Evolutionary conservation across 2,888 invertebrate species (phyloP).

Genomic region (Teinopalpus imperialis): DNA sequence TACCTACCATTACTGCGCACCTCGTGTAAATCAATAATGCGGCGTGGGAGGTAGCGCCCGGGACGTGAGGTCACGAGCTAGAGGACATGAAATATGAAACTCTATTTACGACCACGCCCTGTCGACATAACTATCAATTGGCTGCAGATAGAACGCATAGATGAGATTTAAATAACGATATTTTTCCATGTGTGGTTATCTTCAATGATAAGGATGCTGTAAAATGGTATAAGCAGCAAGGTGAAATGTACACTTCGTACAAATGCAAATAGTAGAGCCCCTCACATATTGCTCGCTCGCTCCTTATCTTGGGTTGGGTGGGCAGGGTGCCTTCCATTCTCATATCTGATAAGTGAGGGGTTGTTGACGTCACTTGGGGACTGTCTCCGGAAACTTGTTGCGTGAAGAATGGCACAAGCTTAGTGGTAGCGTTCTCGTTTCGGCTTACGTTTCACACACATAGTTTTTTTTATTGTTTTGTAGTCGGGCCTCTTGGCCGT

Average conservation of each 20-base stretch:
- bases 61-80: conserved; percentile 12
- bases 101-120: conserved; percentile 5
- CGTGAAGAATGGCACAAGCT: background rate
- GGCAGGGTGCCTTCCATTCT: too few relatives aligned
- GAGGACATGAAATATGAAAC: background rate
- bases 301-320: too few relatives aligned
- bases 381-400: background rate
- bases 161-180: too few relatives aligned
- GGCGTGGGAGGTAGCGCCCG: conserved; percentile 27
- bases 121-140: too few relatives aligned
- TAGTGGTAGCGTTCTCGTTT: background rate
- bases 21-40: conserved; percentile 25
- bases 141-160: too few relatives aligned
- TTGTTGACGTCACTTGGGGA: background rate
- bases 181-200: too few relatives aligned
- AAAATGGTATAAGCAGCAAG: conserved; percentile 27
- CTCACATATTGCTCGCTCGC: background rate
- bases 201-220: too few relatives aligned
- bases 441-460: too few relatives aligned
- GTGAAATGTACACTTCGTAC: conserved; percentile 35
- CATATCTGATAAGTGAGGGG: background rate
- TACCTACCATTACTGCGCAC: conserved; percentile 3
- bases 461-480: too few relatives aligned
- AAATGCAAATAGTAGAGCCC: conserved; percentile 31
- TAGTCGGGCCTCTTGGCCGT: too few relatives aligned